Conservation (phyloP, 2,888 invertebrate genomes). For the Onchidella celtica region DNA sequence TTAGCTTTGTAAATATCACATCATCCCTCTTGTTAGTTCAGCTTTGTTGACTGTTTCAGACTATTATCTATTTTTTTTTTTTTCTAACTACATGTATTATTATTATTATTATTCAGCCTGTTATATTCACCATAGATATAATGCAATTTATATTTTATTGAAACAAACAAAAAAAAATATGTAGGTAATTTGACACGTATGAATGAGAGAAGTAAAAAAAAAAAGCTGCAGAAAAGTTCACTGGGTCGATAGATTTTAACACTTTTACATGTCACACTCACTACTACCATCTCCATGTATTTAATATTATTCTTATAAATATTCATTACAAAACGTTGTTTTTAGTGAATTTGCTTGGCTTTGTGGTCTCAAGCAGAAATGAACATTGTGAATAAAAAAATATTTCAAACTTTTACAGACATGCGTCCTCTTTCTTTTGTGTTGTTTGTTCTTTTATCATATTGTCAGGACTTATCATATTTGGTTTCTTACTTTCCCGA, state of each 20-base stretch:
- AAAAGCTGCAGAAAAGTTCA: neutral
- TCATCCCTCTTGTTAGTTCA: neutral
- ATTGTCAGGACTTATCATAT: neutral
- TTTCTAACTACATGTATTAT: constrained; percentile 10
- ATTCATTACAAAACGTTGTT: constrained; percentile 20
- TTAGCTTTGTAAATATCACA: constrained; percentile 12
- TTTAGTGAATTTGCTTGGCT: constrained; percentile 43
- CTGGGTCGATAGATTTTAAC: neutral
- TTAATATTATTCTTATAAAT: constrained; percentile 34
- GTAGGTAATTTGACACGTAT: neutral
- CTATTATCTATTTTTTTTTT: constrained; percentile 18
- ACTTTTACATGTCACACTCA: neutral
- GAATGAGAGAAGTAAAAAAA: neutral
- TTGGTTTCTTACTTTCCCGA: too few relatives aligned
- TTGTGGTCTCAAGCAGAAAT: constrained; percentile 33
- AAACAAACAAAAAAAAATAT: neutral
- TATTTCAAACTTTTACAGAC: constrained; percentile 31
- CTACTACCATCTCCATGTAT: constrained; percentile 11
- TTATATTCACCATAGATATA: too few relatives aligned
- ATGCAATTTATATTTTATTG: neutral
- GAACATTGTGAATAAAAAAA: constrained; percentile 46
- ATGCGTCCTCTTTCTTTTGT: neutral
- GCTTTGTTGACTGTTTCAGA: constrained; percentile 21
- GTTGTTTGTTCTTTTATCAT: neutral
- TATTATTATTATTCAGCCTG: constrained; percentile 2